phyloP scores from a whole-genome alignment of 2,888 invertebrate species.

The Mongoloraphidia duomilia region DNA sequence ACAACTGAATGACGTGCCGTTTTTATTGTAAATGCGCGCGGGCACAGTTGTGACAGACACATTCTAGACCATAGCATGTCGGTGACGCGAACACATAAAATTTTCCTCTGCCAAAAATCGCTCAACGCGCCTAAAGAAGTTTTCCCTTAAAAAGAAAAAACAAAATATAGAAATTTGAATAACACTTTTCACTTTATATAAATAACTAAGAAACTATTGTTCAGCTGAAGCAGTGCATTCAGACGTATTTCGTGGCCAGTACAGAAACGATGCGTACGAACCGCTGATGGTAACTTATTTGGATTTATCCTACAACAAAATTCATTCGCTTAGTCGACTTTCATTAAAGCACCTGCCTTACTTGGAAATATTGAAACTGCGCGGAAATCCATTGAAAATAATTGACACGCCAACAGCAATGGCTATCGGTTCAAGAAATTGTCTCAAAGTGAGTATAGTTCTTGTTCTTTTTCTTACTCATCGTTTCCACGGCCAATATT shows the following conservation, averaged over 20 bases:
- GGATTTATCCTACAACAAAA: slow-evolving; percentile 46
- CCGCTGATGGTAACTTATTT: slow-evolving; percentile 43
- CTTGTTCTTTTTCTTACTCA: too few relatives aligned
- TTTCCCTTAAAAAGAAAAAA: too few relatives aligned
- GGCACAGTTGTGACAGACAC: too few relatives aligned
- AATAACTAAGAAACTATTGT: not conserved
- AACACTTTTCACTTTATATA: not conserved
- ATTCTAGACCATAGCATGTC: too few relatives aligned
- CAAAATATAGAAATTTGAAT: not conserved
- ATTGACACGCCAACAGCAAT: slow-evolving; percentile 43
- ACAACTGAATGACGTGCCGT: too few relatives aligned
- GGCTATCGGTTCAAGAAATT: slow-evolving; percentile 27
- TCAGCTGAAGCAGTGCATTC: slow-evolving; percentile 44
- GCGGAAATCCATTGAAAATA: slow-evolving; percentile 44
- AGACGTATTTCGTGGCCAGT: slow-evolving; percentile 52
- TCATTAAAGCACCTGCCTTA: slow-evolving; percentile 50
- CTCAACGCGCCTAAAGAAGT: not conserved
- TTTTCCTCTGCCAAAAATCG: too few relatives aligned
- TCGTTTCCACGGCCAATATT: too few relatives aligned
- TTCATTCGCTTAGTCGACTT: slow-evolving; percentile 43
- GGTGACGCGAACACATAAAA: too few relatives aligned
- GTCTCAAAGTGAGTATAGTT: too few relatives aligned
- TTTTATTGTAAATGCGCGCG: too few relatives aligned
- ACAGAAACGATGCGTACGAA: slow-evolving; percentile 37
- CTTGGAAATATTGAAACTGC: slow-evolving; percentile 41